Evolutionary conservation across 2,113 vertebrate species (phyloP).

Genomic region (Eulemur macaco): DNA sequence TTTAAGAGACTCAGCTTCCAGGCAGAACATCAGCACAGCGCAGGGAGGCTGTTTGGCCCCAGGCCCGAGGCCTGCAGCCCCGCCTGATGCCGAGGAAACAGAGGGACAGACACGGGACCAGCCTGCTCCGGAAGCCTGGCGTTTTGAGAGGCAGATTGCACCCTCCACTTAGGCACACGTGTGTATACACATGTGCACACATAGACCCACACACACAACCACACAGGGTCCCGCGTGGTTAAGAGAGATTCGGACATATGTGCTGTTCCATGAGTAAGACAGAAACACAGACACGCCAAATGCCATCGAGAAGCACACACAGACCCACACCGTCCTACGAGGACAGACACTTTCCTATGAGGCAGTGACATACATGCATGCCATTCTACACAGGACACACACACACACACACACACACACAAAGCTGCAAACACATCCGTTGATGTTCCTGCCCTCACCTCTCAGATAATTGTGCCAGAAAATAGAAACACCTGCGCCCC

Average conservation of each 20-base stretch:
- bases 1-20: accelerated
- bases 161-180: neutral
- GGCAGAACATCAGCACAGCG: accelerated
- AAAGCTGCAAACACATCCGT: neutral
- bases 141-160: neutral
- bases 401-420: neutral
- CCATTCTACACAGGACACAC: neutral
- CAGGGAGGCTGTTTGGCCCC: accelerated
- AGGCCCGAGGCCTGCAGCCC: accelerated
- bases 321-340: neutral
- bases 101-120: accelerated
- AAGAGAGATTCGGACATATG: accelerated
- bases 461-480: constrained; percentile 33
- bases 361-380: accelerated
- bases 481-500: constrained; percentile 58
- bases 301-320: neutral
- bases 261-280: neutral
- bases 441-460: neutral
- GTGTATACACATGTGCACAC: neutral
- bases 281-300: neutral
- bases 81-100: accelerated
- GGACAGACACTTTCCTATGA: neutral
- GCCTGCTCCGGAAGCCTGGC: neutral
- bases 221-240: accelerated
- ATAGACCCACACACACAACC: neutral